Evolutionary conservation across 2,888 invertebrate genomes (phyloP).

Genomic region (Diplazon laetatorius): DNA sequence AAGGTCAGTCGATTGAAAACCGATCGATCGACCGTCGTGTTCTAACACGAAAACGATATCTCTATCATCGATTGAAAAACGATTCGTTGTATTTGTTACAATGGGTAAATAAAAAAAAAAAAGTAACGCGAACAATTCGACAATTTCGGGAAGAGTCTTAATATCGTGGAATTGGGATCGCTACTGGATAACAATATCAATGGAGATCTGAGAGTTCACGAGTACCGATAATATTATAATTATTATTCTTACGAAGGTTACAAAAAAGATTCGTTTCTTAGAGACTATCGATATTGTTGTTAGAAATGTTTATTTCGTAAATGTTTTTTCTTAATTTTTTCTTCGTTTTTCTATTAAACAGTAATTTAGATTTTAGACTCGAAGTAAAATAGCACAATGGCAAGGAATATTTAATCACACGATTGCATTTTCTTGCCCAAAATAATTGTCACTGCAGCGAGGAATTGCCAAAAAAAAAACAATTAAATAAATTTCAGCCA

Average conservation of each 20-base stretch:
- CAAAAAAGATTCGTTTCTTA: constrained; percentile 62
- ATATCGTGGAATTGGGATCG: constrained; percentile 52
- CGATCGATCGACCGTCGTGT: constrained; percentile 2
- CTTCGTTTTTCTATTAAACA: constrained; percentile 20
- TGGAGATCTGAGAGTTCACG: constrained; percentile 18
- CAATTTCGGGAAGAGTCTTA: constrained; percentile 70
- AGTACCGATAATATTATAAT: constrained; percentile 48
- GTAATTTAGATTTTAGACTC: constrained; percentile 43
- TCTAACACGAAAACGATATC: constrained; percentile 30
- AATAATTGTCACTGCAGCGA: background rate
- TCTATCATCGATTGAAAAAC: constrained; percentile 45
- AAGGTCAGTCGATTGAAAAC: constrained; percentile 39
- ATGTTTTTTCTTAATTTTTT: constrained; percentile 7
- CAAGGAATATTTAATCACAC: constrained; percentile 40
- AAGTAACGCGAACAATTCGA: background rate
- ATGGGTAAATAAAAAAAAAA: constrained; percentile 12
- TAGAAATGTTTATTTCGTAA: constrained; percentile 21
- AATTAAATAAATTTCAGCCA: background rate
- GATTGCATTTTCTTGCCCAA: background rate
- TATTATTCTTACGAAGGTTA: constrained; percentile 60
- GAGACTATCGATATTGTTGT: constrained; percentile 55
- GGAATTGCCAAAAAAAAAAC: constrained; percentile 4
- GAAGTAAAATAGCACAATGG: constrained; percentile 32
- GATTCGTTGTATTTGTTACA: constrained; percentile 56
- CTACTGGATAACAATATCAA: constrained; percentile 39